These are phyloP conservation scores for Notarius quadriscutis DNA, from an alignment of 2,113 vertebrate species.

Conservation along the genomic window DNA sequence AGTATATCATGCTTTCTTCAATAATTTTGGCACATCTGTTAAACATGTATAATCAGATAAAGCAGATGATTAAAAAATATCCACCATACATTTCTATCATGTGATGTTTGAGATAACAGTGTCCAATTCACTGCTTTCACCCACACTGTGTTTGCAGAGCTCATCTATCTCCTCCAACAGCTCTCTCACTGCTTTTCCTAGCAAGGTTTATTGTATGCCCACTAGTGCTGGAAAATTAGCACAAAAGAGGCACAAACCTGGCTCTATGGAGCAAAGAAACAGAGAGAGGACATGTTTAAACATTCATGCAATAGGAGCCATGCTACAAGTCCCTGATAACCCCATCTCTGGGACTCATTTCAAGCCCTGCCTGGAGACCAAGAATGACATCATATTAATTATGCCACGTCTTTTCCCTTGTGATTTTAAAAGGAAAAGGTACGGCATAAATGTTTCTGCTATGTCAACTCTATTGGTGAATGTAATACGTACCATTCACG, in stretches of 20 bases:
- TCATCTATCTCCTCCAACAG: conserved; percentile 14
- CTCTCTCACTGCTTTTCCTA: conserved; percentile 33
- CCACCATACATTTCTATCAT: neutral
- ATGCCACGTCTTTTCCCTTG: conserved; percentile 14
- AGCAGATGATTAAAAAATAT: neutral
- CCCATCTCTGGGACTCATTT: conserved; percentile 36
- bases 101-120: conserved; percentile 13
- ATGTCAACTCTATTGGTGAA: neutral
- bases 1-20: neutral
- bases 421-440: neutral
- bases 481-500: neutral
- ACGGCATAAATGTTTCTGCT: neutral
- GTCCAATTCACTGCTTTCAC: conserved; percentile 11
- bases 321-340: neutral
- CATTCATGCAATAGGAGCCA: conserved; percentile 56
- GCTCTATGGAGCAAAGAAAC: conserved; percentile 43
- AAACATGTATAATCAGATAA: neutral
- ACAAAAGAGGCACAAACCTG: neutral
- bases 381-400: conserved; percentile 4
- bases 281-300: conserved; percentile 57
- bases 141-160: neutral
- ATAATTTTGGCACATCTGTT: neutral
- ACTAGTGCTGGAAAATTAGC: conserved; percentile 23
- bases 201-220: conserved; percentile 25
- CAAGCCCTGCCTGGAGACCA: conserved; percentile 5